Evolutionary conservation across 2,797 vertebrate species (phyloP).

Genomic region (Onychomys arenicola): DNA sequence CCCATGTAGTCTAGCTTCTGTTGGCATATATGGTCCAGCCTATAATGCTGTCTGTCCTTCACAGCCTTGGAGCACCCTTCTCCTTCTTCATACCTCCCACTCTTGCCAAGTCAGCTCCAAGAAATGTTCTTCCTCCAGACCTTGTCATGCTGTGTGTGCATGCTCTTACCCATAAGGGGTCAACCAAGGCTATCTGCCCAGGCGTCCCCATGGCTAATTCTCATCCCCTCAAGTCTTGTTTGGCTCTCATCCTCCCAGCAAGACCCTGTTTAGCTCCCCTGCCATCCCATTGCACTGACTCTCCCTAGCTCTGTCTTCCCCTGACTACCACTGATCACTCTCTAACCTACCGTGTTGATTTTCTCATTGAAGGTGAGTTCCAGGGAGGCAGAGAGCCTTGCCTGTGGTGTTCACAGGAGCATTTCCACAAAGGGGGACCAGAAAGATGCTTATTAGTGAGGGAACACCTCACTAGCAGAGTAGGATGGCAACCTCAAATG

Average conservation of each 20-base stretch:
- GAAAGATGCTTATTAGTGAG: not conserved
- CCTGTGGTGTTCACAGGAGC: not conserved
- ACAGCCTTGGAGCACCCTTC: not conserved
- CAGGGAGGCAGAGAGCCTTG: not conserved
- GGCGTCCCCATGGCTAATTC: not conserved
- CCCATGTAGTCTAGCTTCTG: not conserved
- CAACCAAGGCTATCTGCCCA: not conserved
- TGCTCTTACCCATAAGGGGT: not conserved
- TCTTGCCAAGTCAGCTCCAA: not conserved
- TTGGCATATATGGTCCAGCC: not conserved
- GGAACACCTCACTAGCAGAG: not conserved
- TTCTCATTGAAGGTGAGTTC: conserved; percentile 21
- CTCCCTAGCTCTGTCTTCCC: not conserved
- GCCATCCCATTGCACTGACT: not conserved
- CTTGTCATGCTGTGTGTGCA: fast-evolving
- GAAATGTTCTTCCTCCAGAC: not conserved
- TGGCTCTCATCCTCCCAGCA: not conserved
- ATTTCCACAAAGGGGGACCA: not conserved
- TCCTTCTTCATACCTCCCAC: not conserved
- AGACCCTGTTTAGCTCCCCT: not conserved
- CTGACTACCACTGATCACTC: not conserved
- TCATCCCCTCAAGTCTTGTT: not conserved
- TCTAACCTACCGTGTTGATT: not conserved
- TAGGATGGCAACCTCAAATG: not conserved
- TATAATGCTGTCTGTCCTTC: not conserved